Evolutionary conservation across 2,113 vertebrate species (phyloP).

Genomic region (Gymnorhina tibicen): DNA sequence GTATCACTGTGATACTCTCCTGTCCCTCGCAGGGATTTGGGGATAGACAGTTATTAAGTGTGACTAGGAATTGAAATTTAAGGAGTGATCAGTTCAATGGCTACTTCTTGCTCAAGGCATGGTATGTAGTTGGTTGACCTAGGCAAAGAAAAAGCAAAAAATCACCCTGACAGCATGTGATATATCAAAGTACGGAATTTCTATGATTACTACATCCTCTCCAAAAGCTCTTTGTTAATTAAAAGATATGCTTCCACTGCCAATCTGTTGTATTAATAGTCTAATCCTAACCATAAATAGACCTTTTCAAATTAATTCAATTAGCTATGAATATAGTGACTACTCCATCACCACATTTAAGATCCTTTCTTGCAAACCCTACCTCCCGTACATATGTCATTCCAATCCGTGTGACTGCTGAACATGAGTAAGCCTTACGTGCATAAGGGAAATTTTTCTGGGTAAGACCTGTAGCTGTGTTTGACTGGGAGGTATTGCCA

Average conservation of each 20-base stretch:
- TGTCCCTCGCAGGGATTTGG: constrained; percentile 34
- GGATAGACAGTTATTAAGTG: constrained; percentile 55
- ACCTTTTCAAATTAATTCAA: not conserved
- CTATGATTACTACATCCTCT: not conserved
- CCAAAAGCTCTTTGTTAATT: not conserved
- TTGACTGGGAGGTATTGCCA: constrained; percentile 1
- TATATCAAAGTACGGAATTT: constrained; percentile 3
- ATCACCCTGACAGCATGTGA: not conserved
- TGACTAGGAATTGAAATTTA: constrained; percentile 59
- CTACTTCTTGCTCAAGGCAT: constrained; percentile 46
- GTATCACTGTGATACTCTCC: not conserved
- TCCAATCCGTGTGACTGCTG: not conserved
- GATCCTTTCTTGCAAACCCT: not conserved
- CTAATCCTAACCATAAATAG: constrained; percentile 5
- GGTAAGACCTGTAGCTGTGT: not conserved
- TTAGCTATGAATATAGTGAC: not conserved
- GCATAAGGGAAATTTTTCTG: not conserved
- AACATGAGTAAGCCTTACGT: not conserved
- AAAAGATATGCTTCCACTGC: not conserved
- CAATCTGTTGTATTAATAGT: not conserved
- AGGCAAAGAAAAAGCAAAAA: constrained; percentile 41
- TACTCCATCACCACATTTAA: not conserved
- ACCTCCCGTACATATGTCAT: not conserved
- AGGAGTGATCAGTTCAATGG: constrained; percentile 53
- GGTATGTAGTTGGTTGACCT: constrained; percentile 29